phyloP scores from a whole-genome alignment of 2,113 vertebrate genomes.

The Aythya baeri region DNA sequence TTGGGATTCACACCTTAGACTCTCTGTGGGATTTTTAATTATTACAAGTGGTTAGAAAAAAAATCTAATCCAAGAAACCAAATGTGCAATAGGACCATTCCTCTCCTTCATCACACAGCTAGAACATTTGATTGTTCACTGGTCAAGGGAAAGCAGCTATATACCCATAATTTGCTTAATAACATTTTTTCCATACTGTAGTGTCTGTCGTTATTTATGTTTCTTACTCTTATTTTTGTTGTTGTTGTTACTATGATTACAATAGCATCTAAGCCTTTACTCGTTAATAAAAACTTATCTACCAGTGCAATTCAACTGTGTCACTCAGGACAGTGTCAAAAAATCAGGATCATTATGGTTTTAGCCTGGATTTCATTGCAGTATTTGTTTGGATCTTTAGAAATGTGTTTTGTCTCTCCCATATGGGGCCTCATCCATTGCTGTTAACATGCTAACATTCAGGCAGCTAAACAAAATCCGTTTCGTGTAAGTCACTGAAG shows the following conservation, averaged over 20 bases:
- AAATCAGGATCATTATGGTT: background rate
- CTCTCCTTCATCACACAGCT: background rate
- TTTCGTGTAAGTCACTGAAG: background rate
- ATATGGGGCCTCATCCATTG: background rate
- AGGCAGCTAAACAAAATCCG: background rate
- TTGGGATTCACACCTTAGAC: background rate
- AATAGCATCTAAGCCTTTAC: background rate
- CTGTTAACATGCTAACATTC: background rate
- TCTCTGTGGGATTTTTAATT: background rate
- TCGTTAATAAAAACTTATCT: background rate
- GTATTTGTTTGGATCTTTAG: background rate
- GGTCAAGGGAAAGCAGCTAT: background rate
- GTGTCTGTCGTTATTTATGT: background rate
- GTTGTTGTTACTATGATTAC: background rate
- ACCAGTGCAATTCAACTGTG: background rate
- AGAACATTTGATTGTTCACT: background rate
- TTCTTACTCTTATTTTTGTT: background rate
- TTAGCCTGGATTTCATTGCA: background rate
- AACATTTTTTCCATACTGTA: background rate
- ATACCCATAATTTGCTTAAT: background rate
- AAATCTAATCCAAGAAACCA: background rate
- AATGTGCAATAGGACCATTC: background rate
- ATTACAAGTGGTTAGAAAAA: background rate
- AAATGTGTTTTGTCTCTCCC: background rate
- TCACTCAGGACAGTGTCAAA: background rate